These are phyloP conservation scores for Amaurobius ferox DNA, from an alignment of 2,888 invertebrate genomes.

Conservation along the genomic window DNA sequence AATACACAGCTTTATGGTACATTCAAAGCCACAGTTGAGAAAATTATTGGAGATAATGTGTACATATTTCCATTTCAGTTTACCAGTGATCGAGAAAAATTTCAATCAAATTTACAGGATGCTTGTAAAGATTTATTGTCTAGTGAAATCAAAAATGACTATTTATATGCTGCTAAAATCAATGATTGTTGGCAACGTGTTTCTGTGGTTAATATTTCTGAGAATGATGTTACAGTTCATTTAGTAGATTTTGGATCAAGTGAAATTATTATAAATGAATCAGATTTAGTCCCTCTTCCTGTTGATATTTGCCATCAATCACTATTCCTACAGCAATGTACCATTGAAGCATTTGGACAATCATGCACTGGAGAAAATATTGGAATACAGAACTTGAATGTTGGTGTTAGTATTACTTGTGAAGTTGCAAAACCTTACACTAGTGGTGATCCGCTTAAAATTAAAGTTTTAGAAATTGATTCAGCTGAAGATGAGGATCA, in stretches of 20 bases:
- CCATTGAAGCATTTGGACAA: conserved; percentile 16
- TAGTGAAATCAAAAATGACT: conserved; percentile 2
- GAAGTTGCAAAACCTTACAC: not conserved
- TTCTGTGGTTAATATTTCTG: not conserved
- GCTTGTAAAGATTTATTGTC: not conserved
- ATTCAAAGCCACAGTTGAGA: conserved; percentile 39
- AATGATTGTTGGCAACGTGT: conserved; percentile 38
- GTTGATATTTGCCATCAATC: conserved; percentile 36
- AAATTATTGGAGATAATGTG: conserved; percentile 9
- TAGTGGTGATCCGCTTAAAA: not conserved
- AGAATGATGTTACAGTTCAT: conserved; percentile 21
- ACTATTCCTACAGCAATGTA: conserved; percentile 28
- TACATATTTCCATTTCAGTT: conserved; percentile 38
- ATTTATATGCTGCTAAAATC: conserved; percentile 53
- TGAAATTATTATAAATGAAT: not conserved
- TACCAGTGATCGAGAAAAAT: not conserved
- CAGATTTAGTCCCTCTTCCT: conserved; percentile 22
- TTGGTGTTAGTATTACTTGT: conserved; percentile 1
- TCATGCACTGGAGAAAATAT: not conserved
- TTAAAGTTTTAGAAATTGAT: conserved; percentile 8
- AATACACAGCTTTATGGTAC: not conserved
- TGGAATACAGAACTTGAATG: not conserved
- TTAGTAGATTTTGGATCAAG: conserved; percentile 44
- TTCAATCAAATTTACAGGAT: conserved; percentile 10
- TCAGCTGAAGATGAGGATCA: too few relatives aligned